Conservation (phyloP, 2,797 vertebrate species). For the Halcyon smyrnensis region DNA sequence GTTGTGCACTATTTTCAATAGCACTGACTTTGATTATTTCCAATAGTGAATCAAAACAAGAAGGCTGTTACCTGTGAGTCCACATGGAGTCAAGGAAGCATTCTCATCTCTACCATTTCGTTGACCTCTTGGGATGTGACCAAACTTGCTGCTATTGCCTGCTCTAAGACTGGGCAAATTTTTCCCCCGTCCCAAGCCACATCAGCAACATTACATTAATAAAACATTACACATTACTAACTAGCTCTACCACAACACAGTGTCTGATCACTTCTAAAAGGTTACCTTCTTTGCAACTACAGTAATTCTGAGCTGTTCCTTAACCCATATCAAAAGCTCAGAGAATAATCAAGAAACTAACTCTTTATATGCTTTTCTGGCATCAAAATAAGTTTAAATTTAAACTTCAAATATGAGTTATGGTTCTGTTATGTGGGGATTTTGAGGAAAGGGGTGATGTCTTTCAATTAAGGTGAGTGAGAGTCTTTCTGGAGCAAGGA, state of each 20-base stretch:
- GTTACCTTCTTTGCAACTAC: background rate
- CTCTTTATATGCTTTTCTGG: background rate
- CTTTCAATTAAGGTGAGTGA: background rate
- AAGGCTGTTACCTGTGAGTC: background rate
- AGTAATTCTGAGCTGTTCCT: background rate
- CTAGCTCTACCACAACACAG: background rate
- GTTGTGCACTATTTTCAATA: background rate
- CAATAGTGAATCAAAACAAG: background rate
- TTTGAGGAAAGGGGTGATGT: background rate
- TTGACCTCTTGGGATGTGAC: background rate
- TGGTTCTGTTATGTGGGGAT: background rate
- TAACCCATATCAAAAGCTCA: background rate
- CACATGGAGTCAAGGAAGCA: background rate
- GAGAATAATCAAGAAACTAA: background rate
- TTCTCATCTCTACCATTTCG: accelerated
- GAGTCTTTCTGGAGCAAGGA: background rate
- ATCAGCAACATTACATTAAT: background rate
- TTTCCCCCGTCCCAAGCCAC: background rate
- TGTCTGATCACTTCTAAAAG: background rate
- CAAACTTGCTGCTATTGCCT: background rate
- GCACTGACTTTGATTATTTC: background rate
- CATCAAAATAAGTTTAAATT: background rate
- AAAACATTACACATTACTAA: background rate
- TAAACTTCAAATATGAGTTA: background rate
- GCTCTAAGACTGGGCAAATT: background rate